A percentile compares a stretch with the other conserved stretches of the same genome.
These are phyloP conservation scores for Philaethria dido DNA, from an alignment of 2,888 invertebrate species.

Conservation along the genomic window DNA sequence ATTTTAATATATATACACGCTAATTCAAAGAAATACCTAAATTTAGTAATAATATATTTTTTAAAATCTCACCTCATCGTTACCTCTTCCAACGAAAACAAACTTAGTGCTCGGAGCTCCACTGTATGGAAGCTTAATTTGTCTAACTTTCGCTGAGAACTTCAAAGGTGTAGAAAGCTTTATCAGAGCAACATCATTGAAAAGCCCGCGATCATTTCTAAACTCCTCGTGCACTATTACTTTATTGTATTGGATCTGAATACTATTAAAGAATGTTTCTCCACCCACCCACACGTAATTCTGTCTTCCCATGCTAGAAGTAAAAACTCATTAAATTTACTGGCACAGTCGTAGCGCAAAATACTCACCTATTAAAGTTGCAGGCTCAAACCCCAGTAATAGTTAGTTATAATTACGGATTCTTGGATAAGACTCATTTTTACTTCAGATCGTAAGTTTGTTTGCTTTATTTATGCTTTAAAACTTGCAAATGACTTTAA, in stretches of 20 bases:
- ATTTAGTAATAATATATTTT: no score
- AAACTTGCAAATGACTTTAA: no score
- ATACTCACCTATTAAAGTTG: no score
- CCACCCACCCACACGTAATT: constrained; percentile 43
- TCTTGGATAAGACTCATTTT: no score
- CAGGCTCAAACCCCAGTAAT: no score
- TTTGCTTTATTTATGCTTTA: no score
- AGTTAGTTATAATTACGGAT: no score
- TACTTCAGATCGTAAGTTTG: no score
- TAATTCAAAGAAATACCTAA: no score
- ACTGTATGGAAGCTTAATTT: constrained; percentile 38
- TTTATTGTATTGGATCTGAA: constrained; percentile 36
- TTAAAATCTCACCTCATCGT: constrained; percentile 42
- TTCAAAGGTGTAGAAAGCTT: constrained; percentile 33
- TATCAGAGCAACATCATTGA: constrained; percentile 44
- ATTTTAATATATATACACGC: no score
- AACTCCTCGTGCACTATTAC: constrained; percentile 42
- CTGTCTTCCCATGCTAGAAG: constrained; percentile 16
- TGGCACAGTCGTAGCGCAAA: no score
- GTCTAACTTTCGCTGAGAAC: constrained; percentile 40
- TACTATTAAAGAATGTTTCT: constrained; percentile 37
- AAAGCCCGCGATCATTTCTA: constrained; percentile 10
- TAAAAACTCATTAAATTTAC: no score
- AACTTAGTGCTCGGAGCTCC: neutral
- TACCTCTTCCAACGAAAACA: constrained; percentile 39